Evolutionary conservation across 1,140 invertebrate species (phyloP), one percentile per base, ranked within the genome.

Genomic region (Drosophila mauritiana): DNA sequence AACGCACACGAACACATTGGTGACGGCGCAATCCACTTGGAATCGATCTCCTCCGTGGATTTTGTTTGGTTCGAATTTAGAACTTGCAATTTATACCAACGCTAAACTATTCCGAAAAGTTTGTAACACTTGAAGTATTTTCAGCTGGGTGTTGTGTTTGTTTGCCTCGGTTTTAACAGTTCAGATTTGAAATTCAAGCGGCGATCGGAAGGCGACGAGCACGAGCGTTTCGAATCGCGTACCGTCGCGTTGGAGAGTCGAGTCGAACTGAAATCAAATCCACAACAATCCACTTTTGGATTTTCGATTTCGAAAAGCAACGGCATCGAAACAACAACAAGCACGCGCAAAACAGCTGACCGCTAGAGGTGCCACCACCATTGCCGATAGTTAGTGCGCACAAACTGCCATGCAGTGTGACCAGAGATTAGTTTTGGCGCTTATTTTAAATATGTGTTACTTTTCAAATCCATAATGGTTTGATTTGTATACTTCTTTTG

Each of bases 61-160:
- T 36, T 68, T 15, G 27, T 12, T 63, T 6, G 17, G 5, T 6
- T 43, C 10, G 22, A 73, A 53, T 74, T 55, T 62, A 10, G 11
- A 55, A 51, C n/a, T 49, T 65, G 25, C 36, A 55, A 70, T 63
- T 49, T 54, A 7, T 36, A 45, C 1, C 11, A 27, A 53, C 40
- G 42, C 25, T 20, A 62, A 31, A 34, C 70, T 61, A 22, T 43
- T 36, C 25, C 46, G 36, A 45, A 53, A 74, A 52, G 53, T 20
- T 20, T 46, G 13, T 20, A 36, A n/a, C 34, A 48, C 37, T 68
- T 85, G 81, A 86, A 78, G 78, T 80, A 64, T 13, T 81, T 86
- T 73, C 39, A 67, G 62, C 48, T 54, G 73, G 48, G 22, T 74
- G 61, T 80, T 65, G 73, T 64, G 52, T 65, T 64, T 64, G 58